phyloP scores from a whole-genome alignment of 2,888 invertebrate genomes.

The Dascillus cervinus region DNA sequence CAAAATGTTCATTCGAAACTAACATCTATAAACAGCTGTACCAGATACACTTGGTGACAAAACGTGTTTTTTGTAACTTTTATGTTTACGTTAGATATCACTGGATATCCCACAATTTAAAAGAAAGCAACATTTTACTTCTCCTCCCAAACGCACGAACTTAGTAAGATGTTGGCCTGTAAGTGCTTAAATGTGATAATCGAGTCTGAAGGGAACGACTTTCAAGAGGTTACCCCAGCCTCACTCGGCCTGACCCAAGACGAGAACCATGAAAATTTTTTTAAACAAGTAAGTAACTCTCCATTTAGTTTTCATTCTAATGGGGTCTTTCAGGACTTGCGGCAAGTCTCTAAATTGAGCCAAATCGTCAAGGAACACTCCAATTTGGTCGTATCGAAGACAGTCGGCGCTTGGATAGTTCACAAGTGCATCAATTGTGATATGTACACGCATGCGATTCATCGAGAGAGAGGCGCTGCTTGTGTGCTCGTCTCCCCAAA shows the following conservation, averaged over 20 bases:
- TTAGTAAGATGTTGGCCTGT: conserved; percentile 56
- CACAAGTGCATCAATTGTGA: conserved; percentile 59
- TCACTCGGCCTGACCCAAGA: conserved; percentile 50
- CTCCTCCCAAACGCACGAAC: neutral
- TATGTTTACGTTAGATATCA: neutral
- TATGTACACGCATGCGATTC: conserved; percentile 54
- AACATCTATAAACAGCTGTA: conserved; percentile 15
- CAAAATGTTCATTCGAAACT: no score
- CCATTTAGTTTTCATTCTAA: conserved; percentile 4
- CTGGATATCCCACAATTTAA: neutral
- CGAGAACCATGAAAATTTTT: conserved; percentile 59
- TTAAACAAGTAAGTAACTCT: conserved; percentile 51
- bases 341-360: conserved; percentile 45
- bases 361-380: conserved; percentile 51
- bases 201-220: conserved; percentile 51
- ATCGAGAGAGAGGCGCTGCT: conserved; percentile 48
- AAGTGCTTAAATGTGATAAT: conserved; percentile 69
- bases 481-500: conserved; percentile 49
- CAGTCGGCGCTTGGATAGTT: conserved; percentile 53
- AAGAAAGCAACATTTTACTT: neutral
- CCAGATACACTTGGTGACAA: conserved; percentile 10
- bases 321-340: conserved; percentile 43
- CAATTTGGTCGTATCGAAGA: conserved; percentile 48
- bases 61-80: conserved; percentile 7
- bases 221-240: conserved; percentile 49